These are phyloP conservation scores for Agrotis segetum DNA, from an alignment of 2,888 invertebrate species.

Conservation along the genomic window DNA sequence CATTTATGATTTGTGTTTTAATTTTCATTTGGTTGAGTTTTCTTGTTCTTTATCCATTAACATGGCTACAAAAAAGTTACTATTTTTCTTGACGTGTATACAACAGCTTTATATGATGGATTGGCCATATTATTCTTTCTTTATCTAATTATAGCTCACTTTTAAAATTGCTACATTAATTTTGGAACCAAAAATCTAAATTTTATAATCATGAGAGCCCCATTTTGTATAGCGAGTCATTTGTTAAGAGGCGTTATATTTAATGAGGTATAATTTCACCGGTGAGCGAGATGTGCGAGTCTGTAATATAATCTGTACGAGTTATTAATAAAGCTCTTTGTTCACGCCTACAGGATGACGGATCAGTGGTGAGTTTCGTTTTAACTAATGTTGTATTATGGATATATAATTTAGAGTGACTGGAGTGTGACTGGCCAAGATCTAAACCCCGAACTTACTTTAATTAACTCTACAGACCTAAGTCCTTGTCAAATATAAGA, in stretches of 20 bases:
- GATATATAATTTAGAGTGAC: constrained; percentile 42
- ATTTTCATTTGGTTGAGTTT: constrained; percentile 34
- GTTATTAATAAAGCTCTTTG: constrained; percentile 79
- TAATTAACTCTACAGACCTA: too few species aligned
- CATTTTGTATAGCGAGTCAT: constrained; percentile 49
- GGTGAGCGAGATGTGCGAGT: constrained; percentile 49
- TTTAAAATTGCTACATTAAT: constrained; percentile 26
- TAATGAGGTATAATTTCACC: constrained; percentile 60
- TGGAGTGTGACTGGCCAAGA: background rate
- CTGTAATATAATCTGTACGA: constrained; percentile 71
- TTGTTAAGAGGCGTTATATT: constrained; percentile 58
- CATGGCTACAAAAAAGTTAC: constrained; percentile 7
- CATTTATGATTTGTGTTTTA: constrained; percentile 52
- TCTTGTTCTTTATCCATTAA: constrained; percentile 24
- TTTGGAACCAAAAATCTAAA: constrained; percentile 45
- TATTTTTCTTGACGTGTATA: constrained; percentile 16
- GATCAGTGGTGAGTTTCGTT: constrained; percentile 89
- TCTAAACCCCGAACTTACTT: too few species aligned
- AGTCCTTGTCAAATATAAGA: too few species aligned
- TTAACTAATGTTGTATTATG: constrained; percentile 58
- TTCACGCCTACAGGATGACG: constrained; percentile 88
- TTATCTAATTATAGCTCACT: constrained; percentile 11
- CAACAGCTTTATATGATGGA: constrained; percentile 19
- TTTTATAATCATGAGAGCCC: constrained; percentile 47
- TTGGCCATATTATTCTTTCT: constrained; percentile 8